Percentiles rank a stretch among this genome's conserved stretches.
Evolutionary conservation across 1,140 invertebrate species (phyloP).

Genomic region (Lethocerus indicus): DNA sequence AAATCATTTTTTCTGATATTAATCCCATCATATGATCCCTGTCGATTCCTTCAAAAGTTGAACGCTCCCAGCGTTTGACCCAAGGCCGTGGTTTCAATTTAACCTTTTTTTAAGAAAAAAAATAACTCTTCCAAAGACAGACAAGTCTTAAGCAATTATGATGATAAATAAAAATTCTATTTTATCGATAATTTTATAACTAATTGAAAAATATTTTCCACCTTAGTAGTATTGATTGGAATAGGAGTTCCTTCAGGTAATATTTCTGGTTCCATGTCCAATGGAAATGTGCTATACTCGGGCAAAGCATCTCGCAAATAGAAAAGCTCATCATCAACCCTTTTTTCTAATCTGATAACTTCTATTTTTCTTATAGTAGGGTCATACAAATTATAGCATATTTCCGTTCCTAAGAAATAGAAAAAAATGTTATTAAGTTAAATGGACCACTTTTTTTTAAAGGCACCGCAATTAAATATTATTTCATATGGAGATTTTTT

Average conservation of each 20-base stretch:
- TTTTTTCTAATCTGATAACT: constrained; percentile 78
- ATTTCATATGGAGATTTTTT: no score
- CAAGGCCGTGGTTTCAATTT: constrained; percentile 74
- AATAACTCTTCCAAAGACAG: no score
- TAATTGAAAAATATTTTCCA: constrained; percentile 23
- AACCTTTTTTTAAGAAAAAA: constrained; percentile 29
- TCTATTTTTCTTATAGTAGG: constrained; percentile 81
- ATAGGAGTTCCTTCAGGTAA: constrained; percentile 57
- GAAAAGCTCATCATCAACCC: constrained; percentile 74
- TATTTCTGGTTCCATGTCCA: constrained; percentile 77
- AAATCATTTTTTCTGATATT: constrained; percentile 38
- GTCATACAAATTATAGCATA: constrained; percentile 86
- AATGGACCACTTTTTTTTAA: background rate
- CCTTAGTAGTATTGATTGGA: constrained; percentile 75
- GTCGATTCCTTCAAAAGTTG: constrained; percentile 59
- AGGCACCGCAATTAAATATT: no score
- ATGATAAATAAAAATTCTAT: constrained; percentile 1
- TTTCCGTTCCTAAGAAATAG: constrained; percentile 51
- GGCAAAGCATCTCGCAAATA: constrained; percentile 87
- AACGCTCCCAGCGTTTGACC: constrained; percentile 66
- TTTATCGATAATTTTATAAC: background rate
- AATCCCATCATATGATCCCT: constrained; percentile 32
- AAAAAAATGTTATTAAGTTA: background rate
- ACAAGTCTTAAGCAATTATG: constrained; percentile 1
- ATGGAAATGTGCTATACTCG: constrained; percentile 85